Conservation (phyloP, 2,888 invertebrate species). For the Dicycla oo region DNA sequence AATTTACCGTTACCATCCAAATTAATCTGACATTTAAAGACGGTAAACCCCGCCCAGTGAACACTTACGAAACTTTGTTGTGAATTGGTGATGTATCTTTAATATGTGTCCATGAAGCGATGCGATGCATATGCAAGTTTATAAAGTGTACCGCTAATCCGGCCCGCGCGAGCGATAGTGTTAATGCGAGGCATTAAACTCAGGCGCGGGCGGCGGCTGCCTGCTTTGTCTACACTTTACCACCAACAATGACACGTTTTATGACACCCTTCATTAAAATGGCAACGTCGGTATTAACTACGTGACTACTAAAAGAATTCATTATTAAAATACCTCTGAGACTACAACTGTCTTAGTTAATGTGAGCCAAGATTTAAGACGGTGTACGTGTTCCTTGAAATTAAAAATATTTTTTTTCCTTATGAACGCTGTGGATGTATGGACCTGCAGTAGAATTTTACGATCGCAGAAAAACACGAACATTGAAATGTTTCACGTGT, state of each 20-base stretch:
- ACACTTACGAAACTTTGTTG: constrained; percentile 44
- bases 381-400: constrained; percentile 82
- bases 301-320: constrained; percentile 85
- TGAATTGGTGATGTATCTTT: constrained; percentile 36
- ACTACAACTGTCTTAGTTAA: constrained; percentile 83
- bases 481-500: constrained; percentile 45
- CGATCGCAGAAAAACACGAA: constrained; percentile 48
- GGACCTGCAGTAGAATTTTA: constrained; percentile 45
- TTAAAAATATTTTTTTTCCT: constrained; percentile 70
- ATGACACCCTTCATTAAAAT: constrained; percentile 84
- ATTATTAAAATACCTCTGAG: constrained; percentile 87
- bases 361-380: constrained; percentile 85
- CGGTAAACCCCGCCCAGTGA: constrained; percentile 64
- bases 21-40: constrained; percentile 77
- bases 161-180: constrained; percentile 71
- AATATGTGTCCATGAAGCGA: constrained; percentile 36
- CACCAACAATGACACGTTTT: constrained; percentile 81
- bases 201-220: constrained; percentile 50
- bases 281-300: constrained; percentile 81
- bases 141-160: constrained; percentile 72
- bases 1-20: constrained; percentile 70
- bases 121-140: constrained; percentile 67
- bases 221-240: constrained; percentile 51
- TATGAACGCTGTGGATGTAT: constrained; percentile 56
- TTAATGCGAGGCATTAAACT: constrained; percentile 73